Evolutionary conservation across 2,113 vertebrate species (phyloP).

Genomic region (Phalacrocorax carbo): DNA sequence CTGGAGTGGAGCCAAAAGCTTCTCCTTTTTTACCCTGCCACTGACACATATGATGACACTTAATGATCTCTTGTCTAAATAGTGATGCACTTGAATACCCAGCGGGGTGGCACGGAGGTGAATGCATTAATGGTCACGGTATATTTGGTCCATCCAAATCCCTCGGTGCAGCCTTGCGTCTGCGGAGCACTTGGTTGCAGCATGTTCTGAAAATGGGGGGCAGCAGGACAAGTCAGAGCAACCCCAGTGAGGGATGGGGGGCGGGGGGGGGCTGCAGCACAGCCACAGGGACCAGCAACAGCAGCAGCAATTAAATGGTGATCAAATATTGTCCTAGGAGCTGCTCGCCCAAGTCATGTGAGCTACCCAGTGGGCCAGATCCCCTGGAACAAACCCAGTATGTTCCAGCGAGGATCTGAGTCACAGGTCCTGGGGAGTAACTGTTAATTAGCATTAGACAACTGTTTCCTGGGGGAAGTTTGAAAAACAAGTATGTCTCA

Average conservation of each 20-base stretch:
- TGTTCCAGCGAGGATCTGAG: neutral
- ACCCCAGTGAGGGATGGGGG: neutral
- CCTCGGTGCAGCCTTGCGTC: neutral
- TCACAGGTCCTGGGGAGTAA: neutral
- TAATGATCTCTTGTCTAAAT: neutral
- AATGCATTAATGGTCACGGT: fast-evolving
- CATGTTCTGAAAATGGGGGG: neutral
- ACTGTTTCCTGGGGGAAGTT: neutral
- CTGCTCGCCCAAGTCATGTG: neutral
- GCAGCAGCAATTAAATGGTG: neutral
- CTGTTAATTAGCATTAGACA: neutral
- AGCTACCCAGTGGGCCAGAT: neutral
- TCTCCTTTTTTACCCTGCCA: neutral
- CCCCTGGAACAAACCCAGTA: neutral
- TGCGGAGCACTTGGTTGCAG: neutral
- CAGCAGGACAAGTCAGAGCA: neutral
- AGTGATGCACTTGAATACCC: fast-evolving
- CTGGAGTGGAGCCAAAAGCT: neutral
- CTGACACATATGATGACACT: neutral
- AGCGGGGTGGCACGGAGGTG: fast-evolving
- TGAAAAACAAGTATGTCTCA: constrained; percentile 9
- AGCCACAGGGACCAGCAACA: neutral
- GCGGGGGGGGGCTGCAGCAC: neutral
- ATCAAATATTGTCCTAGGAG: neutral
- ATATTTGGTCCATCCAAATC: neutral